Base-by-base conservation (phyloP, 2,113 vertebrate genomes). In the Pteronura brasiliensis region DNA sequence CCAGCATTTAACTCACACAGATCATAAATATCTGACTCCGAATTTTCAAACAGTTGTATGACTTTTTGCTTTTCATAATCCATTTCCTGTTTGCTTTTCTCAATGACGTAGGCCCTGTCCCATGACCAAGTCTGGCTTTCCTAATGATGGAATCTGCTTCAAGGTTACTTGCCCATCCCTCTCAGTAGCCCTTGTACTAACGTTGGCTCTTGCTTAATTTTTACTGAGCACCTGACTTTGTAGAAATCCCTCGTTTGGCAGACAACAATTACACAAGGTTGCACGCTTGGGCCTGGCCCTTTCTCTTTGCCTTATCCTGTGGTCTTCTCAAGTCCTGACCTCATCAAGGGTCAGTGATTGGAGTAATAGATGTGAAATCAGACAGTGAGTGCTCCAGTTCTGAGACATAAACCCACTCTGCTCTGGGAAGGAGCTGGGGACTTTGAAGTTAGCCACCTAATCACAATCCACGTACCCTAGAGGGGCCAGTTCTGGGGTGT, bases 81-180 rank as follows among this genome's bases (percentile, higher is more conserved):
- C n/a, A 97, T 96, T 96, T 96, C 63, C 36, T 94, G 12, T 91
- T 97, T 89, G 57, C 76, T 97, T 98, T 93, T 95, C 52, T 76
- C 27, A 94, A 84, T 18, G 27, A 5, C 23, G 47, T 49, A 67
- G 34, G 42, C 31, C 11, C 7, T 84, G 94, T 97, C 52, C 36
- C n/a, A 49, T 7, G 63, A n/a, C 92, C 71, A 63, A 90, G 87
- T 91, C 77, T 94, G 72, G 47, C 57, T 39, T 84, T 89, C 69
- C 29, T 94, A 84, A 94, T 72, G 82, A 92, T 72, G 97, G 85
- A 96, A 42, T 94, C 89, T 63, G 55, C 39, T 97, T 90, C 79
- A 80, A 85, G 25, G 18, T 80, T 94, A 87, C 49, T 52, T 82
- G 17, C 25, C 59, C 81, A 95, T 91, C 39, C 61, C 55, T 98